These are phyloP conservation scores for Platalea minor DNA, from an alignment of 2,797 vertebrate species.

Conservation along the genomic window DNA sequence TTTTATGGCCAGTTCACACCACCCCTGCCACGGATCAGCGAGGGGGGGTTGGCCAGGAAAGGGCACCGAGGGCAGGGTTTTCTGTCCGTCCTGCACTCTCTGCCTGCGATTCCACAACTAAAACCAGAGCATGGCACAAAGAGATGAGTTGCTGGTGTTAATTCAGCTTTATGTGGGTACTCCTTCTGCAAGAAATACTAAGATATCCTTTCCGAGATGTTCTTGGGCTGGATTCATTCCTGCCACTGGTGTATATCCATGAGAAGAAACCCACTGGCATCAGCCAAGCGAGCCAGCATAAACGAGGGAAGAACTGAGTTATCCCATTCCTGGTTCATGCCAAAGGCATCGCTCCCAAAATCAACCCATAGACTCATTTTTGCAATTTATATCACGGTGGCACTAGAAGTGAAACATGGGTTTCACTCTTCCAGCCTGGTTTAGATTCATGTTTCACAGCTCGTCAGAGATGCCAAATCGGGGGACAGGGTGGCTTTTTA, in stretches of 20 bases:
- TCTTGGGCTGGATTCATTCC: background rate
- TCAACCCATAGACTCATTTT: background rate
- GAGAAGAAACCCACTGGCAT: background rate
- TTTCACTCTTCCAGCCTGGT: background rate
- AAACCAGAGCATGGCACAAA: background rate
- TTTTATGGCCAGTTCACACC: background rate
- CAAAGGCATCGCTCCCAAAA: background rate
- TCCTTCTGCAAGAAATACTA: background rate
- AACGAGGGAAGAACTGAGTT: background rate
- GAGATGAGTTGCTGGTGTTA: background rate
- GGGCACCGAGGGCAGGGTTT: rapidly evolving
- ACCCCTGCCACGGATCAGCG: background rate
- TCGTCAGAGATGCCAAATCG: background rate
- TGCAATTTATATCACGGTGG: background rate
- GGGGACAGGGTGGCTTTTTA: background rate
- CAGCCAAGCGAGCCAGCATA: background rate
- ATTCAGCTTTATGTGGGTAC: background rate
- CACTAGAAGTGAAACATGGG: background rate
- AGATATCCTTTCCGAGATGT: background rate
- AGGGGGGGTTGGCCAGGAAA: background rate
- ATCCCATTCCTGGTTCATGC: background rate
- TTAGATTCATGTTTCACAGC: background rate
- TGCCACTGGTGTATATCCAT: background rate
- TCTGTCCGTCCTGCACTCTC: background rate
- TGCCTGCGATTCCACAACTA: background rate